phyloP scores from a whole-genome alignment of 2,888 invertebrate species.

The Thera obeliscata region DNA sequence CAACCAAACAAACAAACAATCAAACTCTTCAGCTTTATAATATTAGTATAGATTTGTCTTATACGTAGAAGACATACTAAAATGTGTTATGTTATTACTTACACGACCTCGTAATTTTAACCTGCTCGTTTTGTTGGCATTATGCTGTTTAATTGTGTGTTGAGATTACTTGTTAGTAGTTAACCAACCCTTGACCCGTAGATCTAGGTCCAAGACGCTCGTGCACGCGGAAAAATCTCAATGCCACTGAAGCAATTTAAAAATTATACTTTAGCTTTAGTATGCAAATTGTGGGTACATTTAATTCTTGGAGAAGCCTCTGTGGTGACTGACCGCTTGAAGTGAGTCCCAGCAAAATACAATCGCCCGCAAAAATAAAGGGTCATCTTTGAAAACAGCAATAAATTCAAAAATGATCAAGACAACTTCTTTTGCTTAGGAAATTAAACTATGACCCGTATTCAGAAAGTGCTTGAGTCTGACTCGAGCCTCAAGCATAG shows the following conservation, averaged over 20 bases:
- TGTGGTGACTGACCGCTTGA: neutral
- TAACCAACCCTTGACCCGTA: constrained; percentile 1
- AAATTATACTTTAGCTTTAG: neutral
- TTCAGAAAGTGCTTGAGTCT: too few species aligned
- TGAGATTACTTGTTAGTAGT: neutral
- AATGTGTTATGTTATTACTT: too few species aligned
- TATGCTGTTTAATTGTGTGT: neutral
- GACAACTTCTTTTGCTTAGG: too few species aligned
- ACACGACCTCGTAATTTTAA: neutral
- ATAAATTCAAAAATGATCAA: too few species aligned
- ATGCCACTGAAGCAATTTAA: constrained; percentile 7
- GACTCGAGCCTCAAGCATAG: too few species aligned
- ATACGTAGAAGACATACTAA: too few species aligned
- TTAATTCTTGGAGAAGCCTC: neutral
- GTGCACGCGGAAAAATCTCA: constrained; percentile 5
- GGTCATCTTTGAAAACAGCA: too few species aligned
- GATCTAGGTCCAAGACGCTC: constrained; percentile 1
- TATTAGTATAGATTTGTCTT: too few species aligned
- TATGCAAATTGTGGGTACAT: constrained; percentile 6
- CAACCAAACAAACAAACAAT: too few species aligned
- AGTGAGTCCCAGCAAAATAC: neutral
- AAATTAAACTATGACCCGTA: too few species aligned
- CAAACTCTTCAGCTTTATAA: too few species aligned
- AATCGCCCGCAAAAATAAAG: too few species aligned
- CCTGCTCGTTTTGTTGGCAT: constrained; percentile 3